These are phyloP conservation scores for Oscarella lobularis DNA, from an alignment of 37 sponge, comb jelly and placozoan species.

Conservation along the genomic window DNA sequence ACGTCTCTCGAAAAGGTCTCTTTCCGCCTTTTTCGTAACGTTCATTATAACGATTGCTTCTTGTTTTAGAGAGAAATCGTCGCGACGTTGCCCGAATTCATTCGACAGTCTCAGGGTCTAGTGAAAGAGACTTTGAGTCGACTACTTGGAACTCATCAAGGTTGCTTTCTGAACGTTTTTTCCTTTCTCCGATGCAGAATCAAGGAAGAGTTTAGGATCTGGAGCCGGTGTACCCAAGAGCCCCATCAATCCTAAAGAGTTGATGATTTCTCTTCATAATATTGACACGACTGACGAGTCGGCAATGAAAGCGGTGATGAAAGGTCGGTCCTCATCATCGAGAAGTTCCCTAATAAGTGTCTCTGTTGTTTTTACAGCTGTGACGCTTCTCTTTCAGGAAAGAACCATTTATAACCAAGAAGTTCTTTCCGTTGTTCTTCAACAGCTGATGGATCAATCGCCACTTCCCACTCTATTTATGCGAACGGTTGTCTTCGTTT, in stretches of 20 bases:
- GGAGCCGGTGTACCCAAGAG: slow-evolving; percentile 21
- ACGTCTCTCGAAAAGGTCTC: slow-evolving; percentile 83
- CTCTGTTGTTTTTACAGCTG: slow-evolving; percentile 34
- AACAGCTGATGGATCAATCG: slow-evolving; percentile 77
- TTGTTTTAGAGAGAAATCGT: slow-evolving; percentile 40
- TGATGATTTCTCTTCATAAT: slow-evolving; percentile 86
- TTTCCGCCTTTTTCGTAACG: too few relatives aligned
- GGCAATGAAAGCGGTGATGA: slow-evolving; percentile 79
- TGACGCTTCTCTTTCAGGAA: slow-evolving; percentile 78
- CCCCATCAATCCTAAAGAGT: slow-evolving; percentile 76
- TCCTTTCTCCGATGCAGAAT: too few relatives aligned
- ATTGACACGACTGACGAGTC: slow-evolving; percentile 82
- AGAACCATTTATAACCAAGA: slow-evolving; percentile 75
- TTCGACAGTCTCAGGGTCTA: slow-evolving; percentile 65
- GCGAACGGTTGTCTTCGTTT: slow-evolving; percentile 67
- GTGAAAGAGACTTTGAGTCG: slow-evolving; percentile 77
- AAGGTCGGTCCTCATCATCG: slow-evolving; percentile 25
- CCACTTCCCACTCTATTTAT: slow-evolving; percentile 91
- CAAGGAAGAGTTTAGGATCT: too few relatives aligned
- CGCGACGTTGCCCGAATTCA: slow-evolving; percentile 72
- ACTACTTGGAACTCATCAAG: slow-evolving; percentile 21
- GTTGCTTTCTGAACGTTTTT: too few relatives aligned
- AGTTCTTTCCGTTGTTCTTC: slow-evolving; percentile 79
- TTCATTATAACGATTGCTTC: background rate
- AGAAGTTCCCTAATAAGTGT: background rate